A percentile compares a stretch with the other conserved stretches of the same genome.
phyloP scores from a whole-genome alignment of 2,888 invertebrate genomes.

The Drosophila bunnanda region DNA sequence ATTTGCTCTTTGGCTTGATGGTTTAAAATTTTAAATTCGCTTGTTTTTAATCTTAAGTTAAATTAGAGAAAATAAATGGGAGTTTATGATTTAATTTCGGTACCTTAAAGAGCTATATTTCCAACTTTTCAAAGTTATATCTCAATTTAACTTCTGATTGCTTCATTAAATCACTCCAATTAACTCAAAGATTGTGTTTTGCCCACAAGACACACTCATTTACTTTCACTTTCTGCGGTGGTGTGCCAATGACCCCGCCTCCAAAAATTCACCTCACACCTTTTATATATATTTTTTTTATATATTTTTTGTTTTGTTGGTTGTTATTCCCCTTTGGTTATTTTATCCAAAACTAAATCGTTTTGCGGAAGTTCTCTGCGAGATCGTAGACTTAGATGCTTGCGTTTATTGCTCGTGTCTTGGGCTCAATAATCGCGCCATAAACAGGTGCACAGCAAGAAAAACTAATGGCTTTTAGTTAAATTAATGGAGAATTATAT shows the following conservation, averaged over 20 bases:
- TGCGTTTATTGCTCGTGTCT: conserved; percentile 37
- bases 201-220: conserved; percentile 32
- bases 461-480: neutral
- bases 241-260: conserved; percentile 32
- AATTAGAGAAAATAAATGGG: neutral
- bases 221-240: conserved; percentile 44
- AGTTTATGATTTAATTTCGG: neutral
- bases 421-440: conserved; percentile 35
- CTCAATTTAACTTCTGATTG: conserved; percentile 11
- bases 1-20: conserved; percentile 8
- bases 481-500: neutral
- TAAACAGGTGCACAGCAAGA: conserved; percentile 25
- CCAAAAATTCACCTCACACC: conserved; percentile 5
- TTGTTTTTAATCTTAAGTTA: neutral
- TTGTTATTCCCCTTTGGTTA: conserved; percentile 8
- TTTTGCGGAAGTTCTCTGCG: conserved; percentile 37
- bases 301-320: neutral
- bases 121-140: neutral
- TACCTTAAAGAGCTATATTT: neutral
- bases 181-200: conserved; percentile 39
- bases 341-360: conserved; percentile 35
- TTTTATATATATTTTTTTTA: neutral
- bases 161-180: conserved; percentile 10
- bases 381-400: conserved; percentile 32
- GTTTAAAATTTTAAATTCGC: neutral